These are phyloP conservation scores for Noctua comes DNA, from an alignment of 2,888 invertebrate species.

Conservation along the genomic window DNA sequence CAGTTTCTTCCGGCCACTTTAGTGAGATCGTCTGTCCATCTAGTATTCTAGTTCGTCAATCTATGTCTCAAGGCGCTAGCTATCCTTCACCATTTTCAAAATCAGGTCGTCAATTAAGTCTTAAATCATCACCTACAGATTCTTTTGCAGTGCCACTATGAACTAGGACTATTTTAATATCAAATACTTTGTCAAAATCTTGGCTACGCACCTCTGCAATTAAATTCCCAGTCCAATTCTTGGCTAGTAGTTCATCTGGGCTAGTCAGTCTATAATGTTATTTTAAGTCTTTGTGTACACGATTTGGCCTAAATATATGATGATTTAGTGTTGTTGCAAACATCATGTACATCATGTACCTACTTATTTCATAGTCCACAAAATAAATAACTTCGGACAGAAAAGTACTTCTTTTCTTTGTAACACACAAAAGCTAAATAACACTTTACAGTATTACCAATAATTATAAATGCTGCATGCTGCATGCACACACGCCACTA, in stretches of 20 bases:
- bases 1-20: too few relatives aligned
- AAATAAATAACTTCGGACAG: not conserved
- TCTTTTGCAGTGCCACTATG: not conserved
- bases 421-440: not conserved
- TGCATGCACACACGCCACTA: conserved; percentile 14
- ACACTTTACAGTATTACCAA: not conserved
- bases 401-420: not conserved
- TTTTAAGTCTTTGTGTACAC: conserved; percentile 28
- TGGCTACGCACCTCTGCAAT: conserved; percentile 43
- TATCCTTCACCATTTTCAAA: not conserved
- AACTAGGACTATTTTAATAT: conserved; percentile 24
- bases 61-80: not conserved
- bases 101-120: not conserved
- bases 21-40: too few relatives aligned
- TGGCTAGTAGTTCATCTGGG: conserved; percentile 54
- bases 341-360: not conserved
- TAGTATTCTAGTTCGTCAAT: not conserved
- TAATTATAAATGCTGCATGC: conserved; percentile 13
- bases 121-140: not conserved
- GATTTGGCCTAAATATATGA: conserved; percentile 29
- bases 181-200: conserved; percentile 38
- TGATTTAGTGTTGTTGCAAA: not conserved
- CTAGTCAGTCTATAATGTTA: conserved; percentile 28
- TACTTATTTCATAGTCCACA: not conserved
- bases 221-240: conserved; percentile 44